Evolutionary conservation across 1,140 invertebrate species (phyloP).

Genomic region (Formica selysi): DNA sequence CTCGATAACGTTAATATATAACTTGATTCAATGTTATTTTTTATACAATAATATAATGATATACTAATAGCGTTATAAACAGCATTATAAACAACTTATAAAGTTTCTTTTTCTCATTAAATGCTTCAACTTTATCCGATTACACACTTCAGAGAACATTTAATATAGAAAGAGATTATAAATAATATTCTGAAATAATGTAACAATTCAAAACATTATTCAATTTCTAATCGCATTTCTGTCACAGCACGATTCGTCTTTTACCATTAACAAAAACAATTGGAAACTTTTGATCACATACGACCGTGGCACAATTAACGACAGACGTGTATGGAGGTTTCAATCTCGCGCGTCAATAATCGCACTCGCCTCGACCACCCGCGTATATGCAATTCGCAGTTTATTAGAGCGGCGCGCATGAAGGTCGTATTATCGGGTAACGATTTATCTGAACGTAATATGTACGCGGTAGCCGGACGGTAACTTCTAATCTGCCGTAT

Average conservation of each 20-base stretch:
- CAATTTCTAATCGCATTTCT: not conserved
- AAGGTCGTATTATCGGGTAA: constrained; percentile 30
- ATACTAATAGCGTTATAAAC: not conserved
- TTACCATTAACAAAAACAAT: not conserved
- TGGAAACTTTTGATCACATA: constrained; percentile 30
- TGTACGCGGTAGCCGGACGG: not conserved
- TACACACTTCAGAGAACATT: not conserved
- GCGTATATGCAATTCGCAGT: constrained; percentile 31
- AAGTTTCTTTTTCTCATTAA: not conserved
- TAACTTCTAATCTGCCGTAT: not conserved
- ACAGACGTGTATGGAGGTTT: constrained; percentile 2
- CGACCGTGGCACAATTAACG: constrained; percentile 38
- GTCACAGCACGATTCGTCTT: not conserved
- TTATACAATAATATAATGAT: not conserved
- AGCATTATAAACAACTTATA: not conserved
- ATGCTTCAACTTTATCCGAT: not conserved
- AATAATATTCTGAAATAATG: not conserved
- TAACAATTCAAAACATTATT: not conserved
- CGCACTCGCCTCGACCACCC: not conserved
- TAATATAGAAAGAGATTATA: not conserved
- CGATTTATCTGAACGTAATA: constrained; percentile 22
- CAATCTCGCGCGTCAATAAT: constrained; percentile 18
- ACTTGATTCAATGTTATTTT: constrained; percentile 2
- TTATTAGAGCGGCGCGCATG: constrained; percentile 10
- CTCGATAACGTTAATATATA: not conserved